Evolutionary conservation across 2,113 vertebrate species (phyloP).

Genomic region (Spea multiplicata): DNA sequence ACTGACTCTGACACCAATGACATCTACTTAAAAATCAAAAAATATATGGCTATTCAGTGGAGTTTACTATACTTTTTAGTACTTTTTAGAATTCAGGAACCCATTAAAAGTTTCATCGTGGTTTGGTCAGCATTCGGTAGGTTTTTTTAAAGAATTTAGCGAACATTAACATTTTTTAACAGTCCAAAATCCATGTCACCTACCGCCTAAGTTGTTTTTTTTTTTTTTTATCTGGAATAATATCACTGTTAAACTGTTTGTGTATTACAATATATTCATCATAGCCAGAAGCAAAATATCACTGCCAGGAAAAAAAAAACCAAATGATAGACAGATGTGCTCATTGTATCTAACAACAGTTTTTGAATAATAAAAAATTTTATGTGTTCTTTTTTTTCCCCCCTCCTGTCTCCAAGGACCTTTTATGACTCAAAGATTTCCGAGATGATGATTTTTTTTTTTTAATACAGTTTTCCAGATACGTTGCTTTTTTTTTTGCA

Average conservation of each 20-base stretch:
- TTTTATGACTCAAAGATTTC: slow-evolving; percentile 13
- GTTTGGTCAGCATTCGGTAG: background rate
- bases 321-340: slow-evolving; percentile 44
- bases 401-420: slow-evolving; percentile 10
- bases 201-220: background rate
- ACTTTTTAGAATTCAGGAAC: too few relatives aligned
- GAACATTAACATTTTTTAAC: slow-evolving; percentile 11
- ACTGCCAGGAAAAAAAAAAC: slow-evolving; percentile 12
- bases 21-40: too few relatives aligned
- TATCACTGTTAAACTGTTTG: slow-evolving; percentile 27
- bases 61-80: too few relatives aligned
- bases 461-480: background rate
- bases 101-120: background rate
- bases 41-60: too few relatives aligned
- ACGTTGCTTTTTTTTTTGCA: background rate
- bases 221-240: slow-evolving; percentile 25
- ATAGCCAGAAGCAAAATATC: slow-evolving; percentile 37
- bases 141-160: background rate
- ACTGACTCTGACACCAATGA: too few relatives aligned
- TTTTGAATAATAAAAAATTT: slow-evolving; percentile 43
- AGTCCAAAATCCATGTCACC: background rate
- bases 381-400: background rate
- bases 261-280: slow-evolving; percentile 29
- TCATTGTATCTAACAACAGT: slow-evolving; percentile 43
- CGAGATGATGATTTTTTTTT: background rate